Conservation (phyloP, 1,140 invertebrate genomes). For the Drosophila lacertosa region DNA sequence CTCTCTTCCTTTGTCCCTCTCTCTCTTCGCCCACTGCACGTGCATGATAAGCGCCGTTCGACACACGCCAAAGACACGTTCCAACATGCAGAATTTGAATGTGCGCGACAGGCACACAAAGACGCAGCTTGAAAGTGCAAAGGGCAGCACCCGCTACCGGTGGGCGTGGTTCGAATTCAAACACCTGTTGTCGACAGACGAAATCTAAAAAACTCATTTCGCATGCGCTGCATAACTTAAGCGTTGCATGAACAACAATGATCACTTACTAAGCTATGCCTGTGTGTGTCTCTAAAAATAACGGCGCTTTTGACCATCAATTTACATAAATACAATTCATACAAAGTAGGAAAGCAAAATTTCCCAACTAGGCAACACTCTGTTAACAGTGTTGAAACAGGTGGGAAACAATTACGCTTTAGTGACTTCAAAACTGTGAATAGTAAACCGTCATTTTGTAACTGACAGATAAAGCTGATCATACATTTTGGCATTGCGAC, state of each 20-base stretch:
- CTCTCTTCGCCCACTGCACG: constrained; percentile 12
- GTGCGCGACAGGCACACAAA: constrained; percentile 19
- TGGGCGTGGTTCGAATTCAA: constrained; percentile 28
- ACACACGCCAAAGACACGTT: constrained; percentile 26
- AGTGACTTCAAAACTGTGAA: too few relatives aligned
- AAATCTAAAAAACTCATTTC: constrained; percentile 46
- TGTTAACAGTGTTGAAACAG: background rate
- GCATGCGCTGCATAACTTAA: constrained; percentile 32
- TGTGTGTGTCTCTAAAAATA: constrained; percentile 32
- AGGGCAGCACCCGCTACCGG: constrained; percentile 28
- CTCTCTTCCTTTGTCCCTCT: background rate
- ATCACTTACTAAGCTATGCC: constrained; percentile 2
- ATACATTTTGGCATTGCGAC: too few relatives aligned
- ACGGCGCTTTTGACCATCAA: constrained; percentile 34
- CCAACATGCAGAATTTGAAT: constrained; percentile 27
- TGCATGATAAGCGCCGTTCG: constrained; percentile 32
- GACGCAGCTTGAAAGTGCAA: constrained; percentile 19
- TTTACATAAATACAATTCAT: constrained; percentile 22
- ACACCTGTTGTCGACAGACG: constrained; percentile 51
- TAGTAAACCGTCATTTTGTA: too few relatives aligned
- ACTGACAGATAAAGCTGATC: too few relatives aligned
- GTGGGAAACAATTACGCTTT: too few relatives aligned
- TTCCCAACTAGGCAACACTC: background rate
- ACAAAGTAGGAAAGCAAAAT: background rate
- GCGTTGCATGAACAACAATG: background rate